Base-by-base conservation (phyloP, 2,797 vertebrate species). In the Propithecus deckenii region DNA sequence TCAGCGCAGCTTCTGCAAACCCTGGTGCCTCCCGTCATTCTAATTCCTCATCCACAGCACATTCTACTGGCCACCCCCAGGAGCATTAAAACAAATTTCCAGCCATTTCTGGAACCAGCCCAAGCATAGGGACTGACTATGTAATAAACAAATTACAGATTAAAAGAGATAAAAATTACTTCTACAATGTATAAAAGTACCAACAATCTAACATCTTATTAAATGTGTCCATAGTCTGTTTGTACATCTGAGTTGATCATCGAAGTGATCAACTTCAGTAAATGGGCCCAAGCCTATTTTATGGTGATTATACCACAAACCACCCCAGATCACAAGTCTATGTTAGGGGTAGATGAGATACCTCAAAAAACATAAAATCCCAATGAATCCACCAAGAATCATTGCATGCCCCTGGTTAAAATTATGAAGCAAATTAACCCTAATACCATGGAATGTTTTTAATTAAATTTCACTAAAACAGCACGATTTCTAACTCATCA, bases 401-500 rank as follows among this genome's bases (percentile, higher is more conserved):
- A 87, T n/a, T 52, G 55, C 30, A 55, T 55, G 84, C 32, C 41
- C 8, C 20, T n/a, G 22, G 80, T 93, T 88, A 76, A 96, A 95
- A 89, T 85, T 43, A 81, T 63, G 46, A 76, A 89, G 43, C 79
- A 96, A 91, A 94, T 75, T 48, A 93, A 86, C 41, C 25, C 28
- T 72, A 78, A 89, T 22, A 28, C 69, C 41, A 5, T 41, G n/a
- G 71, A 80, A 87, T 86, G 72, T 89, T 96, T 90, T 61, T 35
- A 90, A 79, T 86, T 87, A 90, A 92, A 89, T 83, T 67, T 92
- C 14, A 59, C 76, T 43, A 46, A 59, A 92, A 95, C 23, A 92
- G 83, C 65, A 65, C 48, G 23, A 38, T 93, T 91, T 93, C 61
- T 88, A 86, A 23, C 67, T 84, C 46, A 91, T 65, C 15, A 30